Percentiles rank a stretch among this genome's conserved stretches.
Conservation (phyloP, 2,113 vertebrate species). For the Vulpes lagopus region DNA sequence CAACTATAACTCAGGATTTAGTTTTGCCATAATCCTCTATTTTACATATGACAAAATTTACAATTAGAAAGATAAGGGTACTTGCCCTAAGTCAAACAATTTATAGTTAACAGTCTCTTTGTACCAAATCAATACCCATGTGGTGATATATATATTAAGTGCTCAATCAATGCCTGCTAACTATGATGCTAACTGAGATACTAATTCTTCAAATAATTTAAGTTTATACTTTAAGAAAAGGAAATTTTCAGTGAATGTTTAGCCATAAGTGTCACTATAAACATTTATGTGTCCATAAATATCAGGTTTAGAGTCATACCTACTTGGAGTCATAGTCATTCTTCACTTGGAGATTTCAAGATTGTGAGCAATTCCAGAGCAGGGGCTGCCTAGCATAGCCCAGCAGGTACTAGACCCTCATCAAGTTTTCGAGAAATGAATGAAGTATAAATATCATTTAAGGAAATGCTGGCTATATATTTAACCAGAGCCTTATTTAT, state of each 20-base stretch:
- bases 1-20: neutral
- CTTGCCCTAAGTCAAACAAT: constrained; percentile 5
- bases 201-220: neutral
- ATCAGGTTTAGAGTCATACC: neutral
- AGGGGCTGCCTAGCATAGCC: neutral
- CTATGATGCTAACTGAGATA: neutral
- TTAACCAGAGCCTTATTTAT: neutral
- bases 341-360: constrained; percentile 2
- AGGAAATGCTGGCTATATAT: neutral
- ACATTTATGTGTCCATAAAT: neutral
- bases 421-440: neutral
- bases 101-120: neutral
- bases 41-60: neutral
- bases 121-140: neutral
- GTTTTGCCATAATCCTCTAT: neutral
- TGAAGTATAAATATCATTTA: neutral
- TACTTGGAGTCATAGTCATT: neutral
- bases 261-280: neutral
- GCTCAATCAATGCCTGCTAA: neutral
- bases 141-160: neutral
- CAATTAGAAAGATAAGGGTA: neutral
- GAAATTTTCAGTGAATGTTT: neutral
- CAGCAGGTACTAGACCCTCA: neutral
- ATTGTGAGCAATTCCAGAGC: neutral
- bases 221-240: neutral